Evolutionary conservation across 2,113 vertebrate species (phyloP).

Genomic region (Ranitomeya imitator): DNA sequence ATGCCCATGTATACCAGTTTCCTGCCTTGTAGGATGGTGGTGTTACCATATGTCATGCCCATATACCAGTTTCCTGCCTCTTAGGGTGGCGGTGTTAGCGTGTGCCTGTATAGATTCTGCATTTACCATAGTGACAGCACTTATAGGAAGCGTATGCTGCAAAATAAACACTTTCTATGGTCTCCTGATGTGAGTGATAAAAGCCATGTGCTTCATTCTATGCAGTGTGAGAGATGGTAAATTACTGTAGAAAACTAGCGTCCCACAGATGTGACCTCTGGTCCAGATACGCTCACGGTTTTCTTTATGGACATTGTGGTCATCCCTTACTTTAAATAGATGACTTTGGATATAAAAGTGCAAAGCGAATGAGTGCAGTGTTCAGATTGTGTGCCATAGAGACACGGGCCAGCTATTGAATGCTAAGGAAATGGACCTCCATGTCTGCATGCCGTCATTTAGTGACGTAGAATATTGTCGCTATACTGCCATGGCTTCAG

Average conservation of each 20-base stretch:
- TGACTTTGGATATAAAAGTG: background rate
- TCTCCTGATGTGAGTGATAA: background rate
- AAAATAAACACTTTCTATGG: constrained; percentile 12
- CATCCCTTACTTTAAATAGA: background rate
- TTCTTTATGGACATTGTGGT: background rate
- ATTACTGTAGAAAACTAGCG: background rate
- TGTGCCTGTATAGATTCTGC: background rate
- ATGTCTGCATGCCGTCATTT: background rate
- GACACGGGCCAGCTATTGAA: background rate
- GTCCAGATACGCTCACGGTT: background rate
- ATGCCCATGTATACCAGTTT: no score
- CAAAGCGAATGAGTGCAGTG: background rate
- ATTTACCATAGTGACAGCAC: background rate
- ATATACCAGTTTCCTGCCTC: background rate
- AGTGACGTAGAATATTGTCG: background rate
- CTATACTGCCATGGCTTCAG: constrained; percentile 13
- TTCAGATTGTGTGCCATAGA: background rate
- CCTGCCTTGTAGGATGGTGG: no score
- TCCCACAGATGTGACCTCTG: background rate
- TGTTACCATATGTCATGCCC: no score
- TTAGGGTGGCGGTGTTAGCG: background rate
- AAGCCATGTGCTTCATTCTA: background rate
- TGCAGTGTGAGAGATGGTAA: constrained; percentile 2
- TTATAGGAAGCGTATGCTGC: background rate
- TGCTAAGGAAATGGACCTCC: background rate